phyloP scores from a whole-genome alignment of 2,113 vertebrate species.

The Larimichthys crocea region DNA sequence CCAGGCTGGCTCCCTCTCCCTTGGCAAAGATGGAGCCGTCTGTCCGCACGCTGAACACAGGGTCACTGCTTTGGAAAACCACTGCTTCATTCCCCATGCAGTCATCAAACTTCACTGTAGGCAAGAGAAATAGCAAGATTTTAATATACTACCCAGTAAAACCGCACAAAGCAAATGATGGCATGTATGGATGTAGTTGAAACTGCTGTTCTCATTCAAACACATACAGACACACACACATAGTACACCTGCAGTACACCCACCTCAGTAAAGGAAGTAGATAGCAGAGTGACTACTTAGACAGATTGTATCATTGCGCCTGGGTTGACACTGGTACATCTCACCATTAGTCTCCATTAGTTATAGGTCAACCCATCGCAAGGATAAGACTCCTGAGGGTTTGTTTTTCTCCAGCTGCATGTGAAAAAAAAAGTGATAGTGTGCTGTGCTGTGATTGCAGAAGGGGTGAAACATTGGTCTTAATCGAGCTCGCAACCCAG shows the following conservation, averaged over 20 bases:
- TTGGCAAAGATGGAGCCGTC: slow-evolving; percentile 89
- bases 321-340: background rate
- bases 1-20: slow-evolving; percentile 81
- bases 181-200: background rate
- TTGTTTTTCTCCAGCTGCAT: slow-evolving; percentile 7
- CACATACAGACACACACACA: background rate
- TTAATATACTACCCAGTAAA: background rate
- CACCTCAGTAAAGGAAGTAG: background rate
- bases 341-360: slow-evolving; percentile 29
- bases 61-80: slow-evolving; percentile 88
- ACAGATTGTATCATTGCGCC: slow-evolving; percentile 4
- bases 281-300: background rate
- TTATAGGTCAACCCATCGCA: slow-evolving; percentile 31
- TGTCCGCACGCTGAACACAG: slow-evolving; percentile 86
- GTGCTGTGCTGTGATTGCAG: background rate
- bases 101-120: slow-evolving; percentile 91
- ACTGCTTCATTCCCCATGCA: slow-evolving; percentile 87
- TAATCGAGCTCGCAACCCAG: background rate
- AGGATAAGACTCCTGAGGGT: slow-evolving; percentile 11
- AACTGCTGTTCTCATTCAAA: background rate
- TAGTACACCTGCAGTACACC: background rate
- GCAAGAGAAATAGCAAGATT: slow-evolving; percentile 38
- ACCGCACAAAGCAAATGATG: no score
- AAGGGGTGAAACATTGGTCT: background rate
- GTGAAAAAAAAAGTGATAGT: background rate